phyloP scores from a whole-genome alignment of 2,797 vertebrate genomes.

The Siniperca undulata region DNA sequence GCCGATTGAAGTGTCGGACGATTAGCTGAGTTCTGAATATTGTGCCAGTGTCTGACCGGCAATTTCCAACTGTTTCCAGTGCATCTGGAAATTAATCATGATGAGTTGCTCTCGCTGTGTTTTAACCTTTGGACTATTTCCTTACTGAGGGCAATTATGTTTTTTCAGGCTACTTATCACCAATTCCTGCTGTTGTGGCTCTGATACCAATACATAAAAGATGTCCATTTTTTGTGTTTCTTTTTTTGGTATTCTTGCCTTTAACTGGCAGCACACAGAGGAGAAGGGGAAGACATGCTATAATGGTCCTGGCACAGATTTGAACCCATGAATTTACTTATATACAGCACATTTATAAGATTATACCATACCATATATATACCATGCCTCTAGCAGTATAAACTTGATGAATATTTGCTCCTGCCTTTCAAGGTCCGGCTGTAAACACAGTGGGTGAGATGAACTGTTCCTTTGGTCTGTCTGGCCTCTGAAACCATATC shows the following conservation, averaged over 20 bases:
- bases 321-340: slow-evolving; percentile 10
- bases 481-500: slow-evolving; percentile 25
- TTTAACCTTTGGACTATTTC: slow-evolving; percentile 24
- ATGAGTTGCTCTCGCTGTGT: neutral
- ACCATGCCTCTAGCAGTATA: neutral
- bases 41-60: neutral
- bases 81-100: neutral
- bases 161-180: slow-evolving; percentile 15
- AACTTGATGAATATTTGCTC: slow-evolving; percentile 29
- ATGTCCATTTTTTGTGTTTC: neutral
- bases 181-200: neutral
- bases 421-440: neutral
- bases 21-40: neutral
- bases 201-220: neutral
- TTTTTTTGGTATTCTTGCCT: slow-evolving; percentile 6
- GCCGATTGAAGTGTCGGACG: neutral
- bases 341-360: neutral
- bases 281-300: neutral
- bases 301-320: neutral
- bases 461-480: slow-evolving; percentile 13
- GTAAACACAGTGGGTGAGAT: slow-evolving; percentile 14
- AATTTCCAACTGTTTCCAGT: slow-evolving; percentile 1
- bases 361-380: neutral
- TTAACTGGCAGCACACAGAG: neutral
- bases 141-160: neutral